Evolutionary conservation across 2,888 invertebrate species (phyloP).

Genomic region (Sclerodermus sp.): DNA sequence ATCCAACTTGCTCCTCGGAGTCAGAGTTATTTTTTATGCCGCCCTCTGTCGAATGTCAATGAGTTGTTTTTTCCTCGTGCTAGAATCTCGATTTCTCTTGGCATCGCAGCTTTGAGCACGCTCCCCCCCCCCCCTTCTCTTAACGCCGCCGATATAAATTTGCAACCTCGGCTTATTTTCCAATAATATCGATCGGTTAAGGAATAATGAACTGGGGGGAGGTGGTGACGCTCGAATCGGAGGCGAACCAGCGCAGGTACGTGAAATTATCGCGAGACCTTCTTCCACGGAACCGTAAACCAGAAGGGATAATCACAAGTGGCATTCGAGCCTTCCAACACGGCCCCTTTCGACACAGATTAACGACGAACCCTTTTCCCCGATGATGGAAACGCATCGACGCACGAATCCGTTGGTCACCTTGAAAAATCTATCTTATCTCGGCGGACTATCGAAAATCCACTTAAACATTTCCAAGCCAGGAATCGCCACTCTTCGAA

Average conservation of each 20-base stretch:
- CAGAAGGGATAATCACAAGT: conserved; percentile 9
- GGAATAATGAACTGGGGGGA: too few relatives aligned
- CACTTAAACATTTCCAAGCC: conserved; percentile 51
- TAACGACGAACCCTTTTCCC: conserved; percentile 37
- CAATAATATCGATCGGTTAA: too few relatives aligned
- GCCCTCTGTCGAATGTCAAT: conserved; percentile 38
- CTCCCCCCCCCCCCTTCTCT: too few relatives aligned
- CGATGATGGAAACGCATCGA: conserved; percentile 16
- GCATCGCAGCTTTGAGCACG: too few relatives aligned
- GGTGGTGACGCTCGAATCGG: too few relatives aligned
- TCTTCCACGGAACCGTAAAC: conserved; percentile 2
- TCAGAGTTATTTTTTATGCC: conserved; percentile 38
- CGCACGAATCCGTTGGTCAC: conserved; percentile 14
- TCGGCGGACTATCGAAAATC: conserved; percentile 45
- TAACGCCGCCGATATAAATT: too few relatives aligned
- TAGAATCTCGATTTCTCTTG: too few relatives aligned
- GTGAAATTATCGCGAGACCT: conserved; percentile 5
- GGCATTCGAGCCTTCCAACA: conserved; percentile 23
- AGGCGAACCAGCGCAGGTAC: not conserved
- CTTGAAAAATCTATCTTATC: conserved; percentile 31
- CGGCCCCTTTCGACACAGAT: conserved; percentile 29
- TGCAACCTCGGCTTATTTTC: too few relatives aligned
- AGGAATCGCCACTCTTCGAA: conserved; percentile 26
- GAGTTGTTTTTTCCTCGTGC: conserved; percentile 16
- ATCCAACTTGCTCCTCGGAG: conserved; percentile 34